Evolutionary conservation across 2,113 vertebrate genomes (phyloP), one percentile per base, ranked within the genome.

Genomic region (Zeus faber): DNA sequence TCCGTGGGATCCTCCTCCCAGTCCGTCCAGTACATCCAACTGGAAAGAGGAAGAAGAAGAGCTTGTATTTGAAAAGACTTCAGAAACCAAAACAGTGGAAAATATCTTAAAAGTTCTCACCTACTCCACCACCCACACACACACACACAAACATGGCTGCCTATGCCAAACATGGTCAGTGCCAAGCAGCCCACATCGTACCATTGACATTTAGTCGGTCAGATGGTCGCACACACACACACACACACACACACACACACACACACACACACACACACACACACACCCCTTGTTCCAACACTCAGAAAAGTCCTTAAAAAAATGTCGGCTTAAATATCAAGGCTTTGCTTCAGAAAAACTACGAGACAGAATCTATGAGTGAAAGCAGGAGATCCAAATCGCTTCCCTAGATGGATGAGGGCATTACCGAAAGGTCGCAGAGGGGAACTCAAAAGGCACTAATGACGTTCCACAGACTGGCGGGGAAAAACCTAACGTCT

Each of bases 1-100:
- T 96, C 95, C 46, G 94, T 95, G 5, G 95, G 95, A 74, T 98
- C 95, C 62, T 98, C 96, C 70, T 97, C 95, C 96, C 96, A 98
- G 88, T 98, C 96, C 0, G 95, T 98, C 95, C 96, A 98, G 82
- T 98, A 98, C 94, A 98, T 96, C 96, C 95, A 98, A 60, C 96
- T 98, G 81, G 44, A 23, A 20, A 50, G 62, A 0, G 22, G 7
- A 59, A n/a, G n/a, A n/a, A n/a, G n/a, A n/a, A n/a, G n/a, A n/a
- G n/a, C n/a, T n/a, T n/a, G n/a, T n/a, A n/a, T n/a, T n/a, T n/a
- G n/a, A n/a, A n/a, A n/a, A n/a, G n/a, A n/a, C 31, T 13, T 17
- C 2, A 16, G 39, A n/a, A 40, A 40, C 13, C 14, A n/a, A 7
- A 14, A 29, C 2, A 35, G 31, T 11, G 3, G 3, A 7, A 35